phyloP scores from a whole-genome alignment of 2,888 invertebrate genomes.

The Xanthorhoe spadicearia region DNA sequence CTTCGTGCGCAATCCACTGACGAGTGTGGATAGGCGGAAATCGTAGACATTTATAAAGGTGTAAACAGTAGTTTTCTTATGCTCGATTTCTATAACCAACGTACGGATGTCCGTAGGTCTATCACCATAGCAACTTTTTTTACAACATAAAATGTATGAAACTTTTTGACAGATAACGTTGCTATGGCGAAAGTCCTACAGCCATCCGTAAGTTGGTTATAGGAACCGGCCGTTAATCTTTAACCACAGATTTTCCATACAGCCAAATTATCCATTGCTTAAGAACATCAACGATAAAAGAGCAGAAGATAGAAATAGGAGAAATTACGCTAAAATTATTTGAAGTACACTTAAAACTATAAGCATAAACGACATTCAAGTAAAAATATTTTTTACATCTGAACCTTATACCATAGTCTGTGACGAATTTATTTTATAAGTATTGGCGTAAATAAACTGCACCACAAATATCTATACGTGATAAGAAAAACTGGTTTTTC shows the following conservation, averaged over 20 bases:
- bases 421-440: constrained; percentile 1
- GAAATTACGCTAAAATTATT: constrained; percentile 38
- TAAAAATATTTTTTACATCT: constrained; percentile 5
- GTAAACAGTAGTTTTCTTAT: background rate
- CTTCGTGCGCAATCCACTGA: too few relatives aligned
- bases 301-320: constrained; percentile 42
- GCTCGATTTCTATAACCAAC: too few relatives aligned
- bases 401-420: constrained; percentile 7
- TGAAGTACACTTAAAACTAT: constrained; percentile 47
- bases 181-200: too few relatives aligned
- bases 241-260: background rate
- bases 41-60: too few relatives aligned
- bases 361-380: constrained; percentile 33
- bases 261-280: background rate
- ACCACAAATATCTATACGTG: constrained; percentile 2
- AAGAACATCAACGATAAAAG: constrained; percentile 33
- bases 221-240: too few relatives aligned
- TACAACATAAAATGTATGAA: too few relatives aligned
- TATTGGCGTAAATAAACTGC: constrained; percentile 6
- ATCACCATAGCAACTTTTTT: too few relatives aligned
- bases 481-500: too few relatives aligned
- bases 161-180: too few relatives aligned
- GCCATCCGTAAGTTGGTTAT: too few relatives aligned
- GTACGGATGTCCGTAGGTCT: too few relatives aligned
- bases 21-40: too few relatives aligned